Conservation (phyloP, 2,888 invertebrate genomes). For the Drosophila stalkeri region DNA sequence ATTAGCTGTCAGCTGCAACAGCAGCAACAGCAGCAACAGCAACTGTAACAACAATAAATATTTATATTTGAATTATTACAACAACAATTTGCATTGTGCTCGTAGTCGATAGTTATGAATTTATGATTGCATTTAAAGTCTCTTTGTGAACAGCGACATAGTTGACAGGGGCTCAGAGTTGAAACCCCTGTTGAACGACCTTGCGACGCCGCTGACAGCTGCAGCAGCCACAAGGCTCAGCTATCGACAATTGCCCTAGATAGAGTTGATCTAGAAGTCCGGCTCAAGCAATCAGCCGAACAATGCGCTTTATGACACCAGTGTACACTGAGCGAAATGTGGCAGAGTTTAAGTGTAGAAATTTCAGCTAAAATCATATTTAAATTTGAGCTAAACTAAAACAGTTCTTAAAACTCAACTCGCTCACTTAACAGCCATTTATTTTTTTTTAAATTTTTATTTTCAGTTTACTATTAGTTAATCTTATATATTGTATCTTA, state of each 20-base stretch:
- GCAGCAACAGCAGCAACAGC: not conserved
- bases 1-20: conserved; percentile 2
- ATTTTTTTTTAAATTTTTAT: not conserved
- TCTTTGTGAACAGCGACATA: conserved; percentile 30
- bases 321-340: conserved; percentile 34
- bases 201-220: conserved; percentile 43
- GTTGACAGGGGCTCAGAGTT: not conserved
- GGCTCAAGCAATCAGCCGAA: conserved; percentile 41
- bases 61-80: conserved; percentile 53
- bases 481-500: not conserved
- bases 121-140: conserved; percentile 54
- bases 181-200: conserved; percentile 26
- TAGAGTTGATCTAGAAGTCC: conserved; percentile 49
- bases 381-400: no score
- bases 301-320: conserved; percentile 6
- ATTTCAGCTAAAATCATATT: no score
- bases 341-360: no score
- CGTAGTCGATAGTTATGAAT: conserved; percentile 54
- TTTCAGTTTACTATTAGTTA: not conserved
- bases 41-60: not conserved
- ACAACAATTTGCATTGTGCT: conserved; percentile 50
- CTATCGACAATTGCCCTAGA: conserved; percentile 68
- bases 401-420: no score
- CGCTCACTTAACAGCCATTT: no score
- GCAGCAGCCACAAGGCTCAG: conserved; percentile 26